These are phyloP conservation scores for Etheostoma nigrum DNA, from an alignment of 2,797 vertebrate species.

Conservation along the genomic window DNA sequence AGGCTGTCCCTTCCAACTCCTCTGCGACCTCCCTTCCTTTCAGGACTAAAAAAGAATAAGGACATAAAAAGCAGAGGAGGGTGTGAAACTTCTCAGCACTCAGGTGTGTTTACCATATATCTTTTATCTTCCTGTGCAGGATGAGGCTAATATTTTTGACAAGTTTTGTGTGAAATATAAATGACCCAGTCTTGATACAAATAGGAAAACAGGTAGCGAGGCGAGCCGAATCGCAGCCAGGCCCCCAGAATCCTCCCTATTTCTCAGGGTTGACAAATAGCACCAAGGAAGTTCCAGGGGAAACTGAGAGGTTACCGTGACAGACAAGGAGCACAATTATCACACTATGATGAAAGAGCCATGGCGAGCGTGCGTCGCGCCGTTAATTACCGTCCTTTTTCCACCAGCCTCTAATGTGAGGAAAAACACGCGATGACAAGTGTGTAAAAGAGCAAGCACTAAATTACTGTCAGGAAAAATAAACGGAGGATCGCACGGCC, in stretches of 20 bases:
- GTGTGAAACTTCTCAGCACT: constrained; percentile 65
- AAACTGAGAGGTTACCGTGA: constrained; percentile 94
- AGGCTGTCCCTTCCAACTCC: constrained; percentile 71
- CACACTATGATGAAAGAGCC: constrained; percentile 99
- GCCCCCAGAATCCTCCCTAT: constrained; percentile 74
- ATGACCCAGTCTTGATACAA: constrained; percentile 89
- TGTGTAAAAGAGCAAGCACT: constrained; percentile 99
- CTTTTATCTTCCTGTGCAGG: constrained; percentile 84
- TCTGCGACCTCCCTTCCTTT: constrained; percentile 62
- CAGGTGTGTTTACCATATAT: constrained; percentile 85
- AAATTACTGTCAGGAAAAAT: constrained; percentile 99
- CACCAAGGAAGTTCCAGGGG: constrained; percentile 84
- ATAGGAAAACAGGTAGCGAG: constrained; percentile 83
- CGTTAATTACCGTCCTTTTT: constrained; percentile 99
- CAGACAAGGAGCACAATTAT: constrained; percentile 99
- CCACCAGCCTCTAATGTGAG: constrained; percentile 99
- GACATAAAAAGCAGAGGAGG: constrained; percentile 54
- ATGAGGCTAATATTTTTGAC: constrained; percentile 91
- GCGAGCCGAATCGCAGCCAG: constrained; percentile 79
- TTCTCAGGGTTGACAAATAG: constrained; percentile 94
- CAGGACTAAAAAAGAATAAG: constrained; percentile 55
- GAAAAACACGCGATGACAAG: constrained; percentile 99
- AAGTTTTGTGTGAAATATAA: constrained; percentile 88
- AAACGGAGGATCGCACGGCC: constrained; percentile 93
- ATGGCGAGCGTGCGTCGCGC: constrained; percentile 89